Conservation (phyloP, 2,113 vertebrate species). For the Leptosomus discolor region DNA sequence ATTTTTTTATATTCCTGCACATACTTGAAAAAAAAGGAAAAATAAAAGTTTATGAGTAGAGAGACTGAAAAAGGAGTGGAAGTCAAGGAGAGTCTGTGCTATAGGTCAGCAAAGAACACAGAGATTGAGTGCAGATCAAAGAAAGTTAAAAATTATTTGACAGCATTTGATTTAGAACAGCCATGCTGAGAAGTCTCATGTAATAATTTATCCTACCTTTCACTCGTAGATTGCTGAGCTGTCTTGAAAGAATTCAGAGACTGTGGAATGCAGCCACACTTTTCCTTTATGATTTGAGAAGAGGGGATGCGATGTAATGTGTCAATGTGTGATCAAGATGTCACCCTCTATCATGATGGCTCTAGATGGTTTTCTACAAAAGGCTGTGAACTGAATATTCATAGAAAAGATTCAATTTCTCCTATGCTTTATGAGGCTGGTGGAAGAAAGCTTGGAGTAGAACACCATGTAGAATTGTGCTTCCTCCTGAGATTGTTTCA, state of each 20-base stretch:
- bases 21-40: constrained; percentile 1
- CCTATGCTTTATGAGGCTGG: background rate
- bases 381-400: constrained; percentile 4
- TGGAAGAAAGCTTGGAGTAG: background rate
- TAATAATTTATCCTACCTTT: constrained; percentile 66
- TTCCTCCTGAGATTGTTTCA: background rate
- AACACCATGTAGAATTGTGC: background rate
- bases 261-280: constrained; percentile 32
- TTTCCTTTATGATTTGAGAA: constrained; percentile 47
- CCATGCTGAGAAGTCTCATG: constrained; percentile 42
- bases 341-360: background rate
- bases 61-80: constrained; percentile 31
- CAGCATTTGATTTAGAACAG: constrained; percentile 75
- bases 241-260: constrained; percentile 68
- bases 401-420: background rate
- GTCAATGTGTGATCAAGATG: constrained; percentile 10
- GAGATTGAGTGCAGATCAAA: constrained; percentile 72
- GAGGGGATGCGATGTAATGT: constrained; percentile 9
- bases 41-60: constrained; percentile 42
- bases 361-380: background rate
- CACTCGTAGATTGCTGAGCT: constrained; percentile 57
- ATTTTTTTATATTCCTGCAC: background rate
- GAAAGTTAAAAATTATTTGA: constrained; percentile 74
- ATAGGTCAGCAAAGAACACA: constrained; percentile 60
- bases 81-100: constrained; percentile 45